Evolutionary conservation across 1,140 invertebrate genomes (phyloP).

Genomic region (Diabrotica virgifera): DNA sequence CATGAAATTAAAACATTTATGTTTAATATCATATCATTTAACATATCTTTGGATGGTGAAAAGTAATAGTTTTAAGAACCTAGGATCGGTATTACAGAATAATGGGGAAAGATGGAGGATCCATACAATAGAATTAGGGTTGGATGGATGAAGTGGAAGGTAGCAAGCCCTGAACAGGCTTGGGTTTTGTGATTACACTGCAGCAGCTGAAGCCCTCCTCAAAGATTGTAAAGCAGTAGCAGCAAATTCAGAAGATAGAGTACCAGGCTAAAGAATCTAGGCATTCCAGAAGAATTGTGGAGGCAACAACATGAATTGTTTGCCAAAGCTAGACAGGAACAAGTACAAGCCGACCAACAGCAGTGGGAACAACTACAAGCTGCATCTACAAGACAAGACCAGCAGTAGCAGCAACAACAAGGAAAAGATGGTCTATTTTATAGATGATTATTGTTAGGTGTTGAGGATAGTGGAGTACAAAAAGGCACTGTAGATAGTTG

Average conservation of each 20-base stretch:
- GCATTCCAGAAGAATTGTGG: conserved; percentile 94
- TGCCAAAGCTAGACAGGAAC: conserved; percentile 90
- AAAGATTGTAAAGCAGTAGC: conserved; percentile 95
- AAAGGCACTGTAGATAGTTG: too few relatives aligned
- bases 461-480: too few relatives aligned
- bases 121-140: too few relatives aligned
- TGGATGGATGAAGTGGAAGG: too few relatives aligned
- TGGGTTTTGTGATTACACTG: conserved; percentile 89
- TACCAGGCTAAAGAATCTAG: conserved; percentile 91
- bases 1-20: too few relatives aligned
- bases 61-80: too few relatives aligned
- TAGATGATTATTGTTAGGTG: too few relatives aligned
- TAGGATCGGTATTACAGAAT: too few relatives aligned
- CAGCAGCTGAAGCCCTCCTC: conserved; percentile 90
- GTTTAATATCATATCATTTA: too few relatives aligned
- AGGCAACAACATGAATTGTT: conserved; percentile 97
- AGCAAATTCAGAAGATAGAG: conserved; percentile 91
- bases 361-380: conserved; percentile 85
- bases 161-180: conserved; percentile 90
- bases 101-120: too few relatives aligned
- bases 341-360: conserved; percentile 72
- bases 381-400: conserved; percentile 53
- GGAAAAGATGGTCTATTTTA: conserved; percentile 55
- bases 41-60: too few relatives aligned
- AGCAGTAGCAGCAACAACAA: conserved; percentile 48